Percentiles rank a stretch among this genome's conserved stretches.
phyloP scores from a whole-genome alignment of 2,888 invertebrate genomes.

The Pseudolycoriella hygida region DNA sequence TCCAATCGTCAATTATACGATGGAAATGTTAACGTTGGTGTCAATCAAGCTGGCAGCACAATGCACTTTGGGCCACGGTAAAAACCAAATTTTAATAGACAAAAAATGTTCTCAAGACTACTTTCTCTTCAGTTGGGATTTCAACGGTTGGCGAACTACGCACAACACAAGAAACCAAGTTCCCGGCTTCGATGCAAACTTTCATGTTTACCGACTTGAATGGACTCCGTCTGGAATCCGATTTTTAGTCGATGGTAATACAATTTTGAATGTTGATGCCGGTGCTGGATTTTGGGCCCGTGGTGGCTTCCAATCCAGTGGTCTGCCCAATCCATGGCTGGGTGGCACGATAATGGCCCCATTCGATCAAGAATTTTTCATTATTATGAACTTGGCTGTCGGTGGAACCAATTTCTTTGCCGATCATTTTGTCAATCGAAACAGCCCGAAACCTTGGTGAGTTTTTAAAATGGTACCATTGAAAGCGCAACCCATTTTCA shows the following conservation, averaged over 20 bases:
- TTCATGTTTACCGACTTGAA: slow-evolving; percentile 46
- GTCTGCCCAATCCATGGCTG: slow-evolving; percentile 35
- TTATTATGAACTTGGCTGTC: slow-evolving; percentile 47
- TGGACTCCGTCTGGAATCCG: slow-evolving; percentile 35
- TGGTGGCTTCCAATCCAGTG: slow-evolving; percentile 29
- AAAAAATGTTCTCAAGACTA: too few relatives aligned
- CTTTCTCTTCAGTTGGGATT: too few relatives aligned
- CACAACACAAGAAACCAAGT: neutral
- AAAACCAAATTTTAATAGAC: slow-evolving; percentile 23
- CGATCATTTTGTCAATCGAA: slow-evolving; percentile 26
- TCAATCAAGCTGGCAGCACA: slow-evolving; percentile 39
- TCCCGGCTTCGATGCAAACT: slow-evolving; percentile 32
- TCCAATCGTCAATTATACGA: slow-evolving; percentile 37
- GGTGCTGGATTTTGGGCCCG: slow-evolving; percentile 46
- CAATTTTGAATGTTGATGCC: slow-evolving; percentile 31
- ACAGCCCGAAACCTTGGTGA: slow-evolving; percentile 37
- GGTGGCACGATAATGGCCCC: slow-evolving; percentile 38
- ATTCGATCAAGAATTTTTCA: slow-evolving; percentile 46
- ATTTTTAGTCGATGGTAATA: slow-evolving; percentile 31
- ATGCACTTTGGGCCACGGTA: slow-evolving; percentile 49
- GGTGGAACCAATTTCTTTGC: slow-evolving; percentile 53
- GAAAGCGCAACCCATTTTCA: too few relatives aligned
- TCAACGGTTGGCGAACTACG: slow-evolving; percentile 30
- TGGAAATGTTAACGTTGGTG: slow-evolving; percentile 37
- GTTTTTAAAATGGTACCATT: too few relatives aligned